A percentile compares a stretch with the other conserved stretches of the same genome.
phyloP scores from a whole-genome alignment of 2,113 vertebrate species.

The Edolisoma coerulescens region DNA sequence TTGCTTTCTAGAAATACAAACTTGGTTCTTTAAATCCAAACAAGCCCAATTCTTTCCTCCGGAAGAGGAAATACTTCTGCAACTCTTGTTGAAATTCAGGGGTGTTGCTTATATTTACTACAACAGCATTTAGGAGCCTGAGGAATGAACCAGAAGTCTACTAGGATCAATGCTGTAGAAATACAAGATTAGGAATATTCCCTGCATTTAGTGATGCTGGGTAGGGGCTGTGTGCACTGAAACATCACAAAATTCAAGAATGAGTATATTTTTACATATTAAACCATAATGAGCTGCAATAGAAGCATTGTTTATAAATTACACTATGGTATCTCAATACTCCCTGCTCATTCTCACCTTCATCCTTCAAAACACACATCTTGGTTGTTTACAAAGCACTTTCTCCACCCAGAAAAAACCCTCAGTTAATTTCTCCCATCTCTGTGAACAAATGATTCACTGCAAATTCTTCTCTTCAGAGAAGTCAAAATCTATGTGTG shows the following conservation, averaged over 20 bases:
- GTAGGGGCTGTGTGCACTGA: not conserved
- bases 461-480: not conserved
- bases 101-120: not conserved
- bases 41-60: not conserved
- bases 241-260: not conserved
- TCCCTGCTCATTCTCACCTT: not conserved
- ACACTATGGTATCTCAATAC: not conserved
- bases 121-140: not conserved
- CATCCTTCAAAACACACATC: not conserved
- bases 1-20: not conserved
- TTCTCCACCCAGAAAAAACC: not conserved
- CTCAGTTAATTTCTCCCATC: not conserved
- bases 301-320: not conserved
- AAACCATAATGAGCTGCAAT: not conserved
- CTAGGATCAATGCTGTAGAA: not conserved
- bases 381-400: not conserved
- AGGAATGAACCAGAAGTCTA: not conserved
- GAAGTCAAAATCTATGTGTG: slow-evolving; percentile 5
- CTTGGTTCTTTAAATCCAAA: not conserved
- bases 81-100: not conserved
- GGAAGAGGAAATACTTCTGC: not conserved
- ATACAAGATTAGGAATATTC: not conserved
- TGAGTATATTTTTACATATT: not conserved
- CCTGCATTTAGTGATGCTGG: not conserved
- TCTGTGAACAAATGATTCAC: slow-evolving; percentile 23